phyloP scores from a whole-genome alignment of 2,113 vertebrate species.

The Sinosuthora webbiana region DNA sequence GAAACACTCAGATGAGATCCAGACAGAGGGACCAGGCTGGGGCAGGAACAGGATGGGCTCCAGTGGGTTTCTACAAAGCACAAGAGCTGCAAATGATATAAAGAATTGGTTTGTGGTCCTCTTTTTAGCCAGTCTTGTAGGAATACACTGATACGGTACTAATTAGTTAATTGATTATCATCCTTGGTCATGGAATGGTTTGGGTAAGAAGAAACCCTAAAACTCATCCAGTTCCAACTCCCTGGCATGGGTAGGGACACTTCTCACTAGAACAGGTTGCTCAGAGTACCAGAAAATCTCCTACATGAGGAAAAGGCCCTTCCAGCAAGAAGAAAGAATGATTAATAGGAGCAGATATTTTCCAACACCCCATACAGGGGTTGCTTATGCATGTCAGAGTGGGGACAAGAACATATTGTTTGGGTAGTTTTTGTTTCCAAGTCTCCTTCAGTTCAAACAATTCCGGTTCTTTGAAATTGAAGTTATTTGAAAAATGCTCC shows the following conservation, averaged over 20 bases:
- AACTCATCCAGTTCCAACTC: background rate
- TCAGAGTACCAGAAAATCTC: background rate
- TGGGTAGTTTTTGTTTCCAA: background rate
- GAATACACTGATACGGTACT: fast-evolving
- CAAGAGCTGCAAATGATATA: background rate
- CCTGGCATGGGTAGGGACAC: background rate
- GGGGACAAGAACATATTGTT: background rate
- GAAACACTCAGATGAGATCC: background rate
- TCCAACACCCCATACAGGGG: background rate
- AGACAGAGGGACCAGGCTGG: background rate
- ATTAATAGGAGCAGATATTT: background rate
- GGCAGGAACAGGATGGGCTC: fast-evolving
- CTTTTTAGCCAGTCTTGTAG: background rate
- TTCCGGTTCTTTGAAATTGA: background rate
- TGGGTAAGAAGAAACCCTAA: background rate
- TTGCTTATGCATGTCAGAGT: background rate
- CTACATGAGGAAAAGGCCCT: fast-evolving
- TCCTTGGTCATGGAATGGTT: background rate
- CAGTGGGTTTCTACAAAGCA: background rate
- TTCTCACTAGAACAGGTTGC: background rate
- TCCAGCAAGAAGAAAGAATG: background rate
- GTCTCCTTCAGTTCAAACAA: background rate
- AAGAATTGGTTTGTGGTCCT: background rate
- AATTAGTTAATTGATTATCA: background rate
- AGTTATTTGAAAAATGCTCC: background rate